Evolutionary conservation across 30 jellyfish, hydroid and myxozoan species (phyloP).

Genomic region (Turritopsis dohrnii): DNA sequence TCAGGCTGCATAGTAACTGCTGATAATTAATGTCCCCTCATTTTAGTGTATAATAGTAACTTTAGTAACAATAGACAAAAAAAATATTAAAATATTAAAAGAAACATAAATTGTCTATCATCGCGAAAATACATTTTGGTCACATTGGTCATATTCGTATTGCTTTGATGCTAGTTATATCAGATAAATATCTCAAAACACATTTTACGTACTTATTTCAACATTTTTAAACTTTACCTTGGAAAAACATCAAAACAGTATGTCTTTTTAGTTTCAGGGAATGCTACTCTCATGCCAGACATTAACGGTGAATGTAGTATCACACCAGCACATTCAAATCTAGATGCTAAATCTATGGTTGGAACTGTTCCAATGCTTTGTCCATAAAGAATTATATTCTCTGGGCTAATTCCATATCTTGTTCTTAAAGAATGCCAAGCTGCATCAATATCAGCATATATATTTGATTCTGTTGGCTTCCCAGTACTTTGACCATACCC

Average conservation of each 20-base stretch:
- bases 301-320: conserved; percentile 91
- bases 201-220: no score
- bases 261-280: conserved; percentile 94
- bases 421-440: conserved; percentile 97
- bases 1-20: no score
- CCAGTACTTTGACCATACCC: conserved; percentile 99
- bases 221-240: no score
- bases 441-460: conserved; percentile 84
- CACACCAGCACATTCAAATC: conserved; percentile 96
- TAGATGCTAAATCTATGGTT: conserved; percentile 91
- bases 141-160: no score
- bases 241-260: conserved; percentile 97
- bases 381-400: conserved; percentile 79
- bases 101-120: no score
- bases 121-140: no score
- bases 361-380: conserved; percentile 99
- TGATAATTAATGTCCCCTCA: no score
- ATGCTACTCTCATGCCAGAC: conserved; percentile 98
- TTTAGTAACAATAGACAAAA: no score
- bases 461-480: conserved; percentile 85
- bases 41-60: no score
- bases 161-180: no score
- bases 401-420: conserved; percentile 94
- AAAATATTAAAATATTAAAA: no score
- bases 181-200: no score